Conservation (phyloP, 2,888 invertebrate genomes). For the Nowickia ferox region DNA sequence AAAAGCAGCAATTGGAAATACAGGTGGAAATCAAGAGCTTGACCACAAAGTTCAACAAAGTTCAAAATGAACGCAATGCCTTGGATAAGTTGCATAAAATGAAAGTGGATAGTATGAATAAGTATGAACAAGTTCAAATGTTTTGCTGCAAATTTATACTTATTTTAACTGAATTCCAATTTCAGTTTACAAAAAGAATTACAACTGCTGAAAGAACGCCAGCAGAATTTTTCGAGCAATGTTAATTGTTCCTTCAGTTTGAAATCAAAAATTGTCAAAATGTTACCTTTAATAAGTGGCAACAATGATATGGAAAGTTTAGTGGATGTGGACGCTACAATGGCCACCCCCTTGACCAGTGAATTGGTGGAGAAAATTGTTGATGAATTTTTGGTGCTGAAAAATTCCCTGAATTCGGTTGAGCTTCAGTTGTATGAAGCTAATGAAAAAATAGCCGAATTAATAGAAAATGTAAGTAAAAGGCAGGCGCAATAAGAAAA, state of each 20-base stretch:
- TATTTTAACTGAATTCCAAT: neutral
- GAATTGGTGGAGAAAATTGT: constrained; percentile 81
- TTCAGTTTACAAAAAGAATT: constrained; percentile 76
- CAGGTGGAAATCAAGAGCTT: constrained; percentile 79
- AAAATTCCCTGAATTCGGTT: constrained; percentile 79
- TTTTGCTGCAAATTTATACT: neutral
- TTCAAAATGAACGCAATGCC: constrained; percentile 79
- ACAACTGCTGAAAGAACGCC: constrained; percentile 76
- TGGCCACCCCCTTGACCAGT: constrained; percentile 77
- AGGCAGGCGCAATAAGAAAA: neutral
- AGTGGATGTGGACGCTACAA: constrained; percentile 78
- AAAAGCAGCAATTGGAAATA: constrained; percentile 76
- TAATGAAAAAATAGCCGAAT: constrained; percentile 82
- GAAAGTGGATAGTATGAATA: constrained; percentile 80
- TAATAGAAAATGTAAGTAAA: constrained; percentile 81
- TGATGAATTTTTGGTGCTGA: constrained; percentile 80
- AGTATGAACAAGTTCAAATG: constrained; percentile 73
- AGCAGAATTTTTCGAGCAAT: constrained; percentile 69
- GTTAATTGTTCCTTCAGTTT: constrained; percentile 77
- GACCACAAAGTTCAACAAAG: constrained; percentile 77
- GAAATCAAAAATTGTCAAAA: constrained; percentile 80
- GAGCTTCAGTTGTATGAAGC: constrained; percentile 83
- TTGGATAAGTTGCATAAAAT: constrained; percentile 81
- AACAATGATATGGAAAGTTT: constrained; percentile 81
- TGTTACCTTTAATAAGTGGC: constrained; percentile 78